Conservation (phyloP, 1,140 invertebrate genomes). For the Steinernema feltiae region DNA sequence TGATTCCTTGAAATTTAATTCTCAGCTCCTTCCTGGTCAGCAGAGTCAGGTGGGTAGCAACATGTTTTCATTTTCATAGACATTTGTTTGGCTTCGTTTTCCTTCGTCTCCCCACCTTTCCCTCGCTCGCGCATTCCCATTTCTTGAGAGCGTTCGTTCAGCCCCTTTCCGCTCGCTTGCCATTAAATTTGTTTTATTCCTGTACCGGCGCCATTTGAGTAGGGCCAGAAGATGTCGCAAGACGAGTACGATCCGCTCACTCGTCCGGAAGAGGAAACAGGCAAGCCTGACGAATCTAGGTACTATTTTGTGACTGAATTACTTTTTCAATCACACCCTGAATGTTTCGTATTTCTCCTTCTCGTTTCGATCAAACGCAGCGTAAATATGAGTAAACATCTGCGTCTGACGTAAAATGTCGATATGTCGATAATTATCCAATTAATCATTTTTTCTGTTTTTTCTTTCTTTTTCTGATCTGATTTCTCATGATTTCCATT, state of each 20-base stretch:
- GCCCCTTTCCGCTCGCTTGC: not conserved
- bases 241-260: not conserved
- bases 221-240: not conserved
- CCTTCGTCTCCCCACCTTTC: not conserved
- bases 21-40: no score
- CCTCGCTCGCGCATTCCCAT: not conserved
- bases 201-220: not conserved
- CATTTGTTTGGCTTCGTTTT: not conserved
- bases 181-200: not conserved
- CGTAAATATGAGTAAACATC: no score
- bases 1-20: no score
- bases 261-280: not conserved
- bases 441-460: not conserved
- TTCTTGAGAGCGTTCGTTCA: not conserved
- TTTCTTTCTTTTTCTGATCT: not conserved
- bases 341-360: no score
- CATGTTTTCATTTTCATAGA: not conserved
- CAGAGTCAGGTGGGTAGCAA: no score
- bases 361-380: no score
- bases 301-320: no score
- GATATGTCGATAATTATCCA: no score
- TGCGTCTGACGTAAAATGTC: no score
- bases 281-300: no score
- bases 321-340: no score
- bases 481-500: not conserved